Evolutionary conservation across 2,797 vertebrate species (phyloP).

Genomic region (Pantherophis alleghaniensis): DNA sequence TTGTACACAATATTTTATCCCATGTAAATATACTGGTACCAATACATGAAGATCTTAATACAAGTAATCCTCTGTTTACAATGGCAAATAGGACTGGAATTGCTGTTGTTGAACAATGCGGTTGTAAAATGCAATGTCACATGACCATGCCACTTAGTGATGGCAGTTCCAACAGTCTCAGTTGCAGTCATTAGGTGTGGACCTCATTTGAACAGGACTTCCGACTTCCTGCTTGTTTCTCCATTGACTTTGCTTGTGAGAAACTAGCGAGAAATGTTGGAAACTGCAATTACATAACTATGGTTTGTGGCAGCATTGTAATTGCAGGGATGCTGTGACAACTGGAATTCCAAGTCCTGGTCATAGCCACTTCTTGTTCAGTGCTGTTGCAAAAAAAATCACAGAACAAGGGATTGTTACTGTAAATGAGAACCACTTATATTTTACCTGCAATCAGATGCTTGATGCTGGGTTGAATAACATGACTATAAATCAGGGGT

Average conservation of each 20-base stretch:
- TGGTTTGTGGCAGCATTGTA: not conserved
- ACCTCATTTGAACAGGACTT: not conserved
- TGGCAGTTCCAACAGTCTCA: not conserved
- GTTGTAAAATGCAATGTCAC: not conserved
- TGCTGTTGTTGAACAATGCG: not conserved
- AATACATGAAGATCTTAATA: not conserved
- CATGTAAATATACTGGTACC: not conserved
- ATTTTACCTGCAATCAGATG: not conserved
- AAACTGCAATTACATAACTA: not conserved
- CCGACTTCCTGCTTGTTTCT: not conserved
- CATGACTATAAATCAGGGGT: not conserved
- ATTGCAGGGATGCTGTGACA: not conserved
- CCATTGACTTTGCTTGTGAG: not conserved
- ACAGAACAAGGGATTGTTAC: not conserved
- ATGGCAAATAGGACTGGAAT: not conserved
- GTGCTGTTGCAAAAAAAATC: not conserved
- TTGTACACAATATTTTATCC: not conserved
- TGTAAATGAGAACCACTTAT: not conserved
- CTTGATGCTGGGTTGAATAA: not conserved
- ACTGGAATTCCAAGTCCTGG: not conserved
- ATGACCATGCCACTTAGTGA: not conserved
- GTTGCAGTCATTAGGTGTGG: not conserved
- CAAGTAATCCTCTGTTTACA: not conserved
- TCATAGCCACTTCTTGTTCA: not conserved
- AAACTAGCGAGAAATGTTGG: not conserved